phyloP scores from a whole-genome alignment of 2,113 vertebrate genomes.

The Pampusana beccarii region DNA sequence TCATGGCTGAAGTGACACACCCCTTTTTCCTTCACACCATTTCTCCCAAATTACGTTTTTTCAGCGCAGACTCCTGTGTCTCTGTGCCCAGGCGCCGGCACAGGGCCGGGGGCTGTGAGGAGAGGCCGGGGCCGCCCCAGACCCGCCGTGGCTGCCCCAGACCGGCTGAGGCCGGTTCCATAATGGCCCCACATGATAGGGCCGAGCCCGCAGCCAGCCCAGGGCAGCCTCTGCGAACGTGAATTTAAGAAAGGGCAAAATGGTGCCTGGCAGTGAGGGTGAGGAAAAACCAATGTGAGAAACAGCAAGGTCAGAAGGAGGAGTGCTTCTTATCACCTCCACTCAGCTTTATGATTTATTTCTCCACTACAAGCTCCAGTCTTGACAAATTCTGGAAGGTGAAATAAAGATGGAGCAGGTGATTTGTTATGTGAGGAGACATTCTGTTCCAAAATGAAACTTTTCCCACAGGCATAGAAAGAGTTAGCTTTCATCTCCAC shows the following conservation, averaged over 20 bases:
- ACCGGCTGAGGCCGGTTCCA: rapidly evolving
- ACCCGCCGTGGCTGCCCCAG: rapidly evolving
- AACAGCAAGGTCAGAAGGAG: background rate
- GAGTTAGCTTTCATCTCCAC: background rate
- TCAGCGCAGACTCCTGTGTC: rapidly evolving
- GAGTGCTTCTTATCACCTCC: background rate
- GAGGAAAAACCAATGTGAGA: background rate
- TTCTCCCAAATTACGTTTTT: rapidly evolving
- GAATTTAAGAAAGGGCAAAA: background rate
- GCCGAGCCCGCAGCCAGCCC: rapidly evolving
- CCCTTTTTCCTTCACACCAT: background rate
- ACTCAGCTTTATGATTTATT: background rate
- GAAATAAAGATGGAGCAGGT: background rate
- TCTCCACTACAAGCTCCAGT: background rate
- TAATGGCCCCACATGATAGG: rapidly evolving
- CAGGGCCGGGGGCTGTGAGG: background rate
- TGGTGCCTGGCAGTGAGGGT: background rate
- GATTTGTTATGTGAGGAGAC: background rate
- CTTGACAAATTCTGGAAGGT: background rate
- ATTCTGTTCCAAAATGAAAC: background rate
- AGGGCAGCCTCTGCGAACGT: rapidly evolving
- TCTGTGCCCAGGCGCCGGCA: rapidly evolving
- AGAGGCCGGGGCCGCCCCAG: rapidly evolving
- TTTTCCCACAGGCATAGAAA: background rate
- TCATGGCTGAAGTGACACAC: too few species aligned